phyloP scores from a whole-genome alignment of 2,797 vertebrate species.

The Sebastes steindachneri region DNA sequence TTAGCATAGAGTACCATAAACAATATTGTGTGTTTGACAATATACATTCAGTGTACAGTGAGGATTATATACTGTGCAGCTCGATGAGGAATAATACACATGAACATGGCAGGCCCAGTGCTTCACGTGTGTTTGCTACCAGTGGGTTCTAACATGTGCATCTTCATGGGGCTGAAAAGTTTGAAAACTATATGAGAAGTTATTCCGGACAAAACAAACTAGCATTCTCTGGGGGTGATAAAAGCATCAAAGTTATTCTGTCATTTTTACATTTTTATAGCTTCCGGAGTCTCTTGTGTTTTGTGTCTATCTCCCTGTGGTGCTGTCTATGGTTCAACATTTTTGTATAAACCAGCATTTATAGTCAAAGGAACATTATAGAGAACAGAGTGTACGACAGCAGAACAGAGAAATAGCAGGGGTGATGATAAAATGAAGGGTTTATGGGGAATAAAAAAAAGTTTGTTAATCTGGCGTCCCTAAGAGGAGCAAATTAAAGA shows the following conservation, averaged over 20 bases:
- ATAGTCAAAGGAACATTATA: not conserved
- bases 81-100: not conserved
- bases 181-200: slow-evolving; percentile 5
- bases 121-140: not conserved
- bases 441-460: not conserved
- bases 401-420: not conserved
- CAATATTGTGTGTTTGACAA: not conserved
- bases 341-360: slow-evolving; percentile 21
- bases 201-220: slow-evolving; percentile 5
- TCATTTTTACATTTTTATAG: slow-evolving; percentile 39
- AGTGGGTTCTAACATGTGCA: not conserved
- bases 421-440: not conserved
- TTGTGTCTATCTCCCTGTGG: slow-evolving; percentile 3
- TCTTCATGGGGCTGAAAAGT: not conserved
- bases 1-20: not conserved
- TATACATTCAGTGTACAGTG: not conserved
- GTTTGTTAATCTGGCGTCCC: not conserved
- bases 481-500: not conserved
- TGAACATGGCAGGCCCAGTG: not conserved
- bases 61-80: not conserved
- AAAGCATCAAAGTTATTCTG: slow-evolving; percentile 22
- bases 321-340: not conserved
- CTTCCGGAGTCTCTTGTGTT: slow-evolving; percentile 24
- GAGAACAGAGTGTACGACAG: not conserved
- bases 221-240: not conserved